A percentile compares a stretch with the other conserved stretches of the same genome.
Conservation (phyloP, 2,888 invertebrate species). For the Epicampocera succincta region DNA sequence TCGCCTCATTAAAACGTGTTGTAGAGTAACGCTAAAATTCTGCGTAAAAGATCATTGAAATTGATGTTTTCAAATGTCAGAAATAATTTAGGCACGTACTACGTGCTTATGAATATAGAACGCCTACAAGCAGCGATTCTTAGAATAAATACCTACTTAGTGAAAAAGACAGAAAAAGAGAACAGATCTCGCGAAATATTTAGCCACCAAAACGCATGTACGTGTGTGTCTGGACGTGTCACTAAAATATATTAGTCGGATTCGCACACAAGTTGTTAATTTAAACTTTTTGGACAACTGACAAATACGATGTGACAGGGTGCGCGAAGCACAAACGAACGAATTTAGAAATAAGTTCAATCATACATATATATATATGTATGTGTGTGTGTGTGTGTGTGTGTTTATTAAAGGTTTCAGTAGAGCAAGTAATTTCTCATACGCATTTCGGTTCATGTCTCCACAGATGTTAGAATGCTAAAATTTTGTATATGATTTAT, state of each 20-base stretch:
- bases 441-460: not conserved
- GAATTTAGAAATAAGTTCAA: not conserved
- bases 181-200: not conserved
- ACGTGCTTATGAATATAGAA: no score
- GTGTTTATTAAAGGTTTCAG: conserved; percentile 25
- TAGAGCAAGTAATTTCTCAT: conserved; percentile 43
- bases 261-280: conserved; percentile 55
- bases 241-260: conserved; percentile 26
- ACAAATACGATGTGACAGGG: conserved; percentile 53
- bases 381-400: not conserved
- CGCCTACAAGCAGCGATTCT: conserved; percentile 36
- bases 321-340: conserved; percentile 6
- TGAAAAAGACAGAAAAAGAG: not conserved
- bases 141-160: not conserved
- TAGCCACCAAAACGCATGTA: not conserved
- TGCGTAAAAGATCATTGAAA: not conserved
- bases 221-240: no score
- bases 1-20: not conserved
- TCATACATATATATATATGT: not conserved
- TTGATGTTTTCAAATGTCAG: not conserved
- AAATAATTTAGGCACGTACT: conserved; percentile 49
- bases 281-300: conserved; percentile 49
- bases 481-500: conserved; percentile 13
- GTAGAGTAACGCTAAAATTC: not conserved
- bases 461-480: conserved; percentile 17